Percentiles rank a stretch among this genome's conserved stretches.
These are phyloP conservation scores for Leptinotarsa undecemlineata DNA, from an alignment of 1,140 invertebrate genomes.

Conservation along the genomic window DNA sequence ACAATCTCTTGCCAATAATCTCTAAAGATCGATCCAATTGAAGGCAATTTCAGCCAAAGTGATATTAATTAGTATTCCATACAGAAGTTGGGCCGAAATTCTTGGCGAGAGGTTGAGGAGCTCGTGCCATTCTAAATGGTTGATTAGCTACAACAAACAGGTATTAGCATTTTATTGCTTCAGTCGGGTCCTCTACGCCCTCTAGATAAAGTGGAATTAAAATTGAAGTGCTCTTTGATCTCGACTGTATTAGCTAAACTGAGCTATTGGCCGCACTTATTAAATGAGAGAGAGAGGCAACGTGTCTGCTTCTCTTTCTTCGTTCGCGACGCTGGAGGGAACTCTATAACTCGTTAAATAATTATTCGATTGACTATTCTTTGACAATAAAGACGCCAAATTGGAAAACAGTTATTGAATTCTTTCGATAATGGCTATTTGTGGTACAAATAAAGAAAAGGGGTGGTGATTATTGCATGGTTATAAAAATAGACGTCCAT, in stretches of 20 bases:
- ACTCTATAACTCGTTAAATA: neutral
- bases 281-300: constrained; percentile 37
- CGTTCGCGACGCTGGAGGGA: neutral
- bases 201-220: constrained; percentile 57
- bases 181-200: constrained; percentile 54
- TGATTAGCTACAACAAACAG: constrained; percentile 59
- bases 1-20: neutral
- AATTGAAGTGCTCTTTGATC: constrained; percentile 56
- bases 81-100: constrained; percentile 21
- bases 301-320: neutral
- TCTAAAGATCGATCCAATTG: constrained; percentile 16
- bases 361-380: neutral
- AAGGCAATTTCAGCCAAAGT: constrained; percentile 17
- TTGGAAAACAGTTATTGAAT: no score
- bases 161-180: constrained; percentile 61
- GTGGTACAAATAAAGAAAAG: no score
- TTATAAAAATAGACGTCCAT: no score
- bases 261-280: constrained; percentile 51
- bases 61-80: constrained; percentile 24
- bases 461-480: no score
- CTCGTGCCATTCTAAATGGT: constrained; percentile 40
- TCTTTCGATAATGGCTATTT: no score
- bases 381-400: neutral
- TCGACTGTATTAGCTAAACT: constrained; percentile 55
- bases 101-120: constrained; percentile 19